phyloP scores from a whole-genome alignment of 1,140 invertebrate species.

The Bursaphelenchus mucronatus region DNA sequence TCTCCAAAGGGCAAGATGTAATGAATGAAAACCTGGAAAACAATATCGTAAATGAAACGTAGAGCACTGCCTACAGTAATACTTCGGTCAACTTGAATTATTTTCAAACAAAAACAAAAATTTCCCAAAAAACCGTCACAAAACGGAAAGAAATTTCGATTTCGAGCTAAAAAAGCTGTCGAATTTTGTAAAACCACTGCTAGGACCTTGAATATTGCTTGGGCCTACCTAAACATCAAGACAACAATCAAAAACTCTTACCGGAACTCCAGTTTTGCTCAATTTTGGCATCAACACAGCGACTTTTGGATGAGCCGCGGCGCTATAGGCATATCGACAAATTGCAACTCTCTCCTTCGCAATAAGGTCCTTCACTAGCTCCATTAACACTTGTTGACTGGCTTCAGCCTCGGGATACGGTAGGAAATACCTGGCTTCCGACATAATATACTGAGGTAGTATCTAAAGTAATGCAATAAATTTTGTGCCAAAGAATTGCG shows the following conservation, averaged over 20 bases:
- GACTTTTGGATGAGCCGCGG: background rate
- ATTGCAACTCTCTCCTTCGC: conserved; percentile 19
- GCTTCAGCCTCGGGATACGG: conserved; percentile 4
- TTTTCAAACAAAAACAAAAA: no score
- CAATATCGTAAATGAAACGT: background rate
- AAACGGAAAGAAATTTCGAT: no score
- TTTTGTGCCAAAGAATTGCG: background rate
- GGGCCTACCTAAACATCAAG: background rate
- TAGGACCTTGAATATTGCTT: no score
- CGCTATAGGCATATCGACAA: conserved; percentile 24
- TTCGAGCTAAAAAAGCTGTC: no score
- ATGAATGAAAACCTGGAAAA: conserved; percentile 15
- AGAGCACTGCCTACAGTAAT: no score
- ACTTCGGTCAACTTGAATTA: no score
- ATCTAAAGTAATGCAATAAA: conserved; percentile 15
- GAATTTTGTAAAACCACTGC: no score
- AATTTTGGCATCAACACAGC: conserved; percentile 18
- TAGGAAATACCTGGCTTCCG: conserved; percentile 14
- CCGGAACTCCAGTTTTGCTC: conserved; percentile 8
- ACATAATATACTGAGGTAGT: conserved; percentile 19
- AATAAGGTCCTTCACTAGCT: conserved; percentile 17
- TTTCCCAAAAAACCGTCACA: no score
- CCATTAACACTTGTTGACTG: conserved; percentile 14
- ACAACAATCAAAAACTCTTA: background rate
- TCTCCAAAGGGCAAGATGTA: conserved; percentile 12